A percentile compares a stretch with the other conserved stretches of the same genome.
Evolutionary conservation across 1,140 invertebrate genomes (phyloP).

Genomic region (Asobara japonica): DNA sequence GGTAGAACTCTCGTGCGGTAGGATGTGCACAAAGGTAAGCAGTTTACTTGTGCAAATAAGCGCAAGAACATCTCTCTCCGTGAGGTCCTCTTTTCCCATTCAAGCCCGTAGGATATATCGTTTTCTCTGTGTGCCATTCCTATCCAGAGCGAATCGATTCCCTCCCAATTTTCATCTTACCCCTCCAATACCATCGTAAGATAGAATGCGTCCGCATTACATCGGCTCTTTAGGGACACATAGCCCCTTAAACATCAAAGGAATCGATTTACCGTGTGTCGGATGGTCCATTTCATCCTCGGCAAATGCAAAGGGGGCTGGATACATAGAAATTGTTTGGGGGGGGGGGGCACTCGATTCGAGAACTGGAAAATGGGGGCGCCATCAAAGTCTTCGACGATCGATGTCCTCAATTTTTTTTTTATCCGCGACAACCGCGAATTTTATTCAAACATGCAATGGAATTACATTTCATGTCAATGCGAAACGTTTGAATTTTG

Average conservation of each 20-base stretch:
- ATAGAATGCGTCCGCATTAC: constrained; percentile 8
- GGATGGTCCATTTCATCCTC: constrained; percentile 10
- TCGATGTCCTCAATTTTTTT: no score
- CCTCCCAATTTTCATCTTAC: constrained; percentile 6
- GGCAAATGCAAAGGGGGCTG: neutral
- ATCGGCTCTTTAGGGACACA: constrained; percentile 13
- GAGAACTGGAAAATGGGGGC: neutral
- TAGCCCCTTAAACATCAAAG: constrained; percentile 14
- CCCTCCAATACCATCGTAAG: neutral
- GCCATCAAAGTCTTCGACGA: no score
- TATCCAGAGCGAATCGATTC: constrained; percentile 3
- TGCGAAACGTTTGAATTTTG: no score
- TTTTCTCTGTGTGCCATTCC: constrained; percentile 1
- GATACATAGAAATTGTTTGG: constrained; percentile 6
- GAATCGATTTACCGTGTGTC: constrained; percentile 11
- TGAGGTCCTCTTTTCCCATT: neutral
- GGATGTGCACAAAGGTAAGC: neutral
- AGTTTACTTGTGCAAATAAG: constrained; percentile 17
- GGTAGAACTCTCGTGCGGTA: neutral
- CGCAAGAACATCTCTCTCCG: constrained; percentile 6
- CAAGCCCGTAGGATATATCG: neutral
- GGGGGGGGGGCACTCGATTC: neutral
- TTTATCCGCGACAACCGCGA: no score
- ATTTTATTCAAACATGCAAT: no score
- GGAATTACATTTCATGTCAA: no score